These are phyloP conservation scores for Sipha maydis DNA, from an alignment of 2,888 invertebrate genomes.

Conservation along the genomic window DNA sequence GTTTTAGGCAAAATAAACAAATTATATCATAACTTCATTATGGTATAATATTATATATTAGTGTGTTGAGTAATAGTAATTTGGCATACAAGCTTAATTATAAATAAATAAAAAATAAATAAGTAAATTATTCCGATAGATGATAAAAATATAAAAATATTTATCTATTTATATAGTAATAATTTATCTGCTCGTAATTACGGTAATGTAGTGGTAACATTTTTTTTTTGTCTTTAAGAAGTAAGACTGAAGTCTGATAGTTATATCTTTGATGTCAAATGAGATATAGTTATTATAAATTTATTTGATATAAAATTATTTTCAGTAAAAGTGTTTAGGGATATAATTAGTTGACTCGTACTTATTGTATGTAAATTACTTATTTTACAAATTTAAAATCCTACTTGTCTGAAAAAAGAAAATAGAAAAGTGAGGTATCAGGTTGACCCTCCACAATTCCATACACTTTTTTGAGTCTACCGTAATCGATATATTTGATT, in stretches of 20 bases:
- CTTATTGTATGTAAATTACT: not conserved
- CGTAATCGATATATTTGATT: not conserved
- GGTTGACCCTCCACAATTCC: not conserved
- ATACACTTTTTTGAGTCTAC: not conserved
- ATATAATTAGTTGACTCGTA: not conserved
- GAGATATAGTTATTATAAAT: not conserved
- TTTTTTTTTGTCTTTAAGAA: not conserved
- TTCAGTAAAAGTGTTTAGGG: not conserved
- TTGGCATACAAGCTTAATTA: not conserved
- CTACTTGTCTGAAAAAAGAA: not conserved
- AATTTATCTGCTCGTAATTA: not conserved
- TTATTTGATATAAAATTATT: not conserved
- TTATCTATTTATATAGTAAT: not conserved
- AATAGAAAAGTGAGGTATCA: slow-evolving; percentile 7
- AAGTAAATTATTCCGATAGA: not conserved
- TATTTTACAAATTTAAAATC: not conserved
- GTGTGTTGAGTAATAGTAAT: not conserved
- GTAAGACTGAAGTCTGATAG: not conserved
- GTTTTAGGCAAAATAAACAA: not conserved
- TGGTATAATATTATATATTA: not conserved
- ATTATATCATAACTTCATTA: not conserved
- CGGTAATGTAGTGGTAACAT: not conserved
- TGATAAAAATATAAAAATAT: not conserved
- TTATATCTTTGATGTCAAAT: not conserved
- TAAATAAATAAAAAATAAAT: not conserved